Evolutionary conservation across 2,113 vertebrate species (phyloP).

Genomic region (Phodopus roborovskii): DNA sequence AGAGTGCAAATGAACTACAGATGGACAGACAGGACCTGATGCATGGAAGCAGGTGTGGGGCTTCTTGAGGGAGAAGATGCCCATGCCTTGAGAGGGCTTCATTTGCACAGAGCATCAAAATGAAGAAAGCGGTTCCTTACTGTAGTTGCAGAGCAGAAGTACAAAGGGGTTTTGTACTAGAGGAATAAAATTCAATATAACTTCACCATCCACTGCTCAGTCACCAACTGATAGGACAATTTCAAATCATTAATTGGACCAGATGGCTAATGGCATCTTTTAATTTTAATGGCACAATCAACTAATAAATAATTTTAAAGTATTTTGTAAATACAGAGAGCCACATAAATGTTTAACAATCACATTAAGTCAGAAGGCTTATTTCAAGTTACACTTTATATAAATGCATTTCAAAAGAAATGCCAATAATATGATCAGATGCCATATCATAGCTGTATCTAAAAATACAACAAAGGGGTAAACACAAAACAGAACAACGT

Average conservation of each 20-base stretch:
- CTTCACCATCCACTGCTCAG: constrained; percentile 49
- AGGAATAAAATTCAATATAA: constrained; percentile 48
- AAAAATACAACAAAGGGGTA: constrained; percentile 39
- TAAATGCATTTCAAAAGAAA: constrained; percentile 51
- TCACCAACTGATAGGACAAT: constrained; percentile 65
- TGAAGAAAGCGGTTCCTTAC: background rate
- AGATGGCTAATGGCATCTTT: constrained; percentile 75
- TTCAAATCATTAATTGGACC: constrained; percentile 71
- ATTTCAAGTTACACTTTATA: constrained; percentile 65
- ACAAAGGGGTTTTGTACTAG: background rate
- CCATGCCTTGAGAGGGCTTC: background rate
- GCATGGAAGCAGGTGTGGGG: background rate
- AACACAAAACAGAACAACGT: constrained; percentile 19
- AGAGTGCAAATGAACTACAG: background rate
- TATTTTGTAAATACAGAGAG: constrained; percentile 72
- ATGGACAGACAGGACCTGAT: background rate
- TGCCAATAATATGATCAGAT: constrained; percentile 61
- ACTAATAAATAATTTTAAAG: constrained; percentile 74
- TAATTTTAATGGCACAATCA: constrained; percentile 72
- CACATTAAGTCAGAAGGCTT: constrained; percentile 54
- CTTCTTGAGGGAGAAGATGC: background rate
- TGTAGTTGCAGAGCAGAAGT: background rate
- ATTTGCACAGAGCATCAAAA: background rate
- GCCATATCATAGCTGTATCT: constrained; percentile 29
- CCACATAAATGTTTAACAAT: constrained; percentile 72